Percentiles rank a stretch among this genome's conserved stretches.
These are phyloP conservation scores for Ceraclea dissimilis DNA, from an alignment of 2,888 invertebrate species.

Conservation along the genomic window DNA sequence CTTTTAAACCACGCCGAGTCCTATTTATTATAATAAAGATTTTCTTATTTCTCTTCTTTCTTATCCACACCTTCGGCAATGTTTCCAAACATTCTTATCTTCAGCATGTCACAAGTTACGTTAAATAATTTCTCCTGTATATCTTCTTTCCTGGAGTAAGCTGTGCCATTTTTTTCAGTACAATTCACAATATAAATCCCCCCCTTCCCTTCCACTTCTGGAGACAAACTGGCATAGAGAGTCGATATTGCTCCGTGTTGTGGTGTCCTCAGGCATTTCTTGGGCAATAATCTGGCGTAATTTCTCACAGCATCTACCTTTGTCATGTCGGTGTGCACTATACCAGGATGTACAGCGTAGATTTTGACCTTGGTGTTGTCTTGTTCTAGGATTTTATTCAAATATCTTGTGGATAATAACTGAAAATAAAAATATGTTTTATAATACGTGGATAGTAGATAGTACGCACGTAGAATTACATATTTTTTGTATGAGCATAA, in stretches of 20 bases:
- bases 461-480: no score
- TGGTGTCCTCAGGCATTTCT: slow-evolving; percentile 68
- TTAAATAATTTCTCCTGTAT: slow-evolving; percentile 62
- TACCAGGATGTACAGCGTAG: slow-evolving; percentile 78
- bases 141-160: slow-evolving; percentile 48
- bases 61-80: no score
- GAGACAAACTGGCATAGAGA: slow-evolving; percentile 67
- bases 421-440: no score
- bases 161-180: slow-evolving; percentile 47
- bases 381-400: no score
- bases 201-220: slow-evolving; percentile 62
- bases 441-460: no score
- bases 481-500: no score
- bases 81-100: slow-evolving; percentile 29
- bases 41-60: no score
- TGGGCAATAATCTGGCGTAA: slow-evolving; percentile 54
- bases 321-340: slow-evolving; percentile 78
- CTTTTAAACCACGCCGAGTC: no score
- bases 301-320: slow-evolving; percentile 58
- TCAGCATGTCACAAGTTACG: slow-evolving; percentile 54
- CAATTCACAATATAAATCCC: slow-evolving; percentile 79
- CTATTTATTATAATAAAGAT: no score
- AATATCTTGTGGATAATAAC: no score
- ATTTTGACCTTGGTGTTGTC: slow-evolving; percentile 47
- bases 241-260: slow-evolving; percentile 74